Base-by-base conservation (phyloP, 2,797 vertebrate genomes). In the Acanthurus lineatus region DNA sequence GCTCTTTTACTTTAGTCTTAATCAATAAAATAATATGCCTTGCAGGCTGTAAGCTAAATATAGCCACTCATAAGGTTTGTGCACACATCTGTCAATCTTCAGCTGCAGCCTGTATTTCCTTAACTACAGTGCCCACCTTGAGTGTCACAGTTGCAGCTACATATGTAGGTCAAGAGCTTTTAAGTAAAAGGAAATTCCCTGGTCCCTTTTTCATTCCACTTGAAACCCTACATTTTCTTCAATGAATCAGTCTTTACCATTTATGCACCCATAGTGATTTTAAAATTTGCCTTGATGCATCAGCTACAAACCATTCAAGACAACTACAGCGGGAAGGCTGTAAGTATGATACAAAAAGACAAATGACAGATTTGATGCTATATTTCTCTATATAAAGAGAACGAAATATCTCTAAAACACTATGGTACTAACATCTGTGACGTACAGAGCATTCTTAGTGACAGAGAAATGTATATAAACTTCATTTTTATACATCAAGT, bases 91-190 rank as follows among this genome's bases (percentile, higher is more conserved):
- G 48, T 72, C 65, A 66, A 53, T 59, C 35, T 68, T 65, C 48
- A 66, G 59, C 42, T 76, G 68, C 59, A 70, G 40, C 38, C 70
- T 63, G 61, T 73, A 76, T 82, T 88, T 52, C 69, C 68, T 79
- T 59, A 83, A 73, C 74, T 75, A 76, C 71, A 76, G 59, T 73
- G 58, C 62, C 45, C 49, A 32, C 51, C 61, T 76, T 69, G 79
- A 82, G 73, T 44, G 64, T 60, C 67, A 76, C 32, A 35, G 32
- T 35, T 35, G 32, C 68, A 67, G 71, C 69, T 79, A 62, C 67
- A 86, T 81, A 93, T 93, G 72, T 93, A 90, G 92, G 93, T 93
- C 93, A 94, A 90, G 77, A 84, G 86, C 76, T 82, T 93, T 91
- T 91, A 91, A 93, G 81, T 83, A 93, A 88, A 69, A 79, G 81